Conservation (phyloP, 2,888 invertebrate species). For the Galerucella nymphaeae region DNA sequence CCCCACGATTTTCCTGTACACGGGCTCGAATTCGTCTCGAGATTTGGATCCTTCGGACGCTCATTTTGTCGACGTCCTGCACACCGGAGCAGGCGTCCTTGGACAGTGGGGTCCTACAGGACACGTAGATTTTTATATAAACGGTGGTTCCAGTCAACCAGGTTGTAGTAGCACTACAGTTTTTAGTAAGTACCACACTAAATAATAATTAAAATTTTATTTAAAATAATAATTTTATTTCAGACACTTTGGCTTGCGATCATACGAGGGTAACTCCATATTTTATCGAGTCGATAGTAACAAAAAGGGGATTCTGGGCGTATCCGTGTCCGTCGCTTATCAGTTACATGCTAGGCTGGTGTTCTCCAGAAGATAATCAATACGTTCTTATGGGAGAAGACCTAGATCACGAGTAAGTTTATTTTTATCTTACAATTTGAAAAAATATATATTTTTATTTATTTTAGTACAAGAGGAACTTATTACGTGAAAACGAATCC, state of each 20-base stretch:
- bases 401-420: slow-evolving; percentile 76
- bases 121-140: slow-evolving; percentile 90
- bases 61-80: slow-evolving; percentile 84
- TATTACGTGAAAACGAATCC: slow-evolving; percentile 89
- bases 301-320: slow-evolving; percentile 84
- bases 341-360: slow-evolving; percentile 87
- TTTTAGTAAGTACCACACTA: slow-evolving; percentile 73
- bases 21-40: slow-evolving; percentile 81
- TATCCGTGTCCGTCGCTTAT: slow-evolving; percentile 85
- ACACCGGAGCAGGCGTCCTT: slow-evolving; percentile 88
- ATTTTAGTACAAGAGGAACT: slow-evolving; percentile 80
- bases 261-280: slow-evolving; percentile 92
- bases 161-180: slow-evolving; percentile 86
- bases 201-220: no score
- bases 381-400: slow-evolving; percentile 91
- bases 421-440: not conserved
- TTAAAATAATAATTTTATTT: slow-evolving; percentile 40
- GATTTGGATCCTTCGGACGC: slow-evolving; percentile 86
- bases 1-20: slow-evolving; percentile 88
- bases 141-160: slow-evolving; percentile 89
- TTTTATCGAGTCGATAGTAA: slow-evolving; percentile 89
- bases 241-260: slow-evolving; percentile 89
- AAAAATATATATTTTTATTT: no score
- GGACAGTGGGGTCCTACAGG: slow-evolving; percentile 92
- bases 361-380: slow-evolving; percentile 81